Conservation (phyloP, 2,888 invertebrate species). For the Uropetala carovei region DNA sequence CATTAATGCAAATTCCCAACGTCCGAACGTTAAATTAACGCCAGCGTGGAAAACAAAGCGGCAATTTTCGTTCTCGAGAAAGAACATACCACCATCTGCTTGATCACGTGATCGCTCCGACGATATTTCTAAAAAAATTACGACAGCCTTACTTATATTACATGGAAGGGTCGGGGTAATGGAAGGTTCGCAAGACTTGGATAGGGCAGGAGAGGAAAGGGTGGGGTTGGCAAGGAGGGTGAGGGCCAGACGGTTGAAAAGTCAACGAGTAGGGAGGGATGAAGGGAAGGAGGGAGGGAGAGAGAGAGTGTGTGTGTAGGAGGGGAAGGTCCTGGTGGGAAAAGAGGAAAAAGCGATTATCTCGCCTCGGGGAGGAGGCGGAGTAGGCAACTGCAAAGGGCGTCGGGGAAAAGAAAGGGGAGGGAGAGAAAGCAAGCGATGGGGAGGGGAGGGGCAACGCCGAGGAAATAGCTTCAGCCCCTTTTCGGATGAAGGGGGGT, state of each 20-base stretch:
- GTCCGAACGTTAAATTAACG: too few relatives aligned
- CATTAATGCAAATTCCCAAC: too few relatives aligned
- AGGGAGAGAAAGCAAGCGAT: too few relatives aligned
- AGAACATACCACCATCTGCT: neutral
- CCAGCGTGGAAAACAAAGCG: too few relatives aligned
- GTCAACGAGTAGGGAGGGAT: neutral
- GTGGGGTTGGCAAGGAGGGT: too few relatives aligned
- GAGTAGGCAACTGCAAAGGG: neutral
- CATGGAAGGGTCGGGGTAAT: neutral
- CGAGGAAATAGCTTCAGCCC: neutral
- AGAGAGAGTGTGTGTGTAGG: neutral
- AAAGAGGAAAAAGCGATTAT: neutral
- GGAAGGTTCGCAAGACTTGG: neutral
- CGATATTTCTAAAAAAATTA: neutral
- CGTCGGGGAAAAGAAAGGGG: neutral
- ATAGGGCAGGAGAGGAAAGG: too few relatives aligned
- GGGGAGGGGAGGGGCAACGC: neutral
- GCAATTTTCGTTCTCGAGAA: too few relatives aligned
- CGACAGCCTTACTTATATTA: conserved; percentile 3
- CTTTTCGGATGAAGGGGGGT: neutral
- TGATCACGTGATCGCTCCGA: neutral
- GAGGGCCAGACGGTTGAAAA: too few relatives aligned
- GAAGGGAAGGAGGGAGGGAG: neutral
- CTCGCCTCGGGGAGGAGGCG: neutral
- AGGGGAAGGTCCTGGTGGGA: neutral